Base-by-base conservation (phyloP, 2,888 invertebrate species). In the Acrobasis repandana region DNA sequence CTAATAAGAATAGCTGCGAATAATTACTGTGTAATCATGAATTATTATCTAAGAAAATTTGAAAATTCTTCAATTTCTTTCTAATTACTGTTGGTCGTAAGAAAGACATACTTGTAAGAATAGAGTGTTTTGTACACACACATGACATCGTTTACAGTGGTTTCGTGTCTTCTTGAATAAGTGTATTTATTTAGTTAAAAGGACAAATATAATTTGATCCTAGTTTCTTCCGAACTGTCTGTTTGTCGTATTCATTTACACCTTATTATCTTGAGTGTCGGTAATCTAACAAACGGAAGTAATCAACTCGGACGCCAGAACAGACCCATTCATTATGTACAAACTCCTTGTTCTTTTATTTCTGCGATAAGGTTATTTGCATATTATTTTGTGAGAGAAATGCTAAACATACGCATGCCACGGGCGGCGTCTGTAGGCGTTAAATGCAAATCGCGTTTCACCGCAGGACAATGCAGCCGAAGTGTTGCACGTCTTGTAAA, bases 361-460 rank as follows among this genome's bases (percentile, higher is more conserved):
- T 60, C 47, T 58, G 16, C 18, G 49, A 58, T 58, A 58, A 58
- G 62, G 69, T 70, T 69, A 60, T 67, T 69, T 71, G 65, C 65
- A 65, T 68, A 67, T 66, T 63, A 69, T 65, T 63, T 65, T 60
- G 65, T 64, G 75, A 75, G 78, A 80, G 79, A 85, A 86, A 88
- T 83, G 81, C 76, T 79, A 80, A 82, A 79, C 76, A 74, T 67
- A 69, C 72, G 71, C 67, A 65, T 63, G 76, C 70, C 67, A 60
- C 68, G 60, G 66, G 66, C 69, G 66, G 56, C 61, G 69, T 67
- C 74, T 77, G 86, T 83, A 85, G 85, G 88, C 80, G 88, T 83
- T 80, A 85, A 88, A 91, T 90, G 89, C 84, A 90, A 91, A 90
- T 89, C 70, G 75, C 84, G 86, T 90, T 90, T 90, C 88, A 85